Conservation (phyloP, 2,888 invertebrate species). For the Spodoptera exigua region DNA sequence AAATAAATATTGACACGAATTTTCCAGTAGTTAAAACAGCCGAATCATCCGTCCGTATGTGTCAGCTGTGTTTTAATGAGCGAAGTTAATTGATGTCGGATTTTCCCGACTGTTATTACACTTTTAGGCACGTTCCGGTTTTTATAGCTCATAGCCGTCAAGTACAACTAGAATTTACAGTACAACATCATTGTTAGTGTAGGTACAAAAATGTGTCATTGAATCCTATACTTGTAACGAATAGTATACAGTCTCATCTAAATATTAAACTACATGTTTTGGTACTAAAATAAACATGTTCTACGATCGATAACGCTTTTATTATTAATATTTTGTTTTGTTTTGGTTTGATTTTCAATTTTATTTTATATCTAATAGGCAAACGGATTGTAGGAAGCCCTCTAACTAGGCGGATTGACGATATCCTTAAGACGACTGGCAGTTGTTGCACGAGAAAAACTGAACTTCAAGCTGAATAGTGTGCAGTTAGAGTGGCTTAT, state of each 20-base stretch:
- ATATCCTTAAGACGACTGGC: too few species aligned
- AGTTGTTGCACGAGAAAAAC: too few species aligned
- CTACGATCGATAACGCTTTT: too few species aligned
- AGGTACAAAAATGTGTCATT: constrained; percentile 5
- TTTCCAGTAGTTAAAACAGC: constrained; percentile 19
- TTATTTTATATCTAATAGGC: too few species aligned
- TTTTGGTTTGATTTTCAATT: too few species aligned
- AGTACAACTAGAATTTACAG: constrained; percentile 22
- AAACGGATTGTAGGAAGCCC: too few species aligned
- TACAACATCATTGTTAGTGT: constrained; percentile 12
- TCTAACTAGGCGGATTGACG: too few species aligned
- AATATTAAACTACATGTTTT: constrained; percentile 19
- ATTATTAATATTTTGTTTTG: too few species aligned
- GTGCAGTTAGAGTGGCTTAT: too few species aligned
- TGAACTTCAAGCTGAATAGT: too few species aligned
- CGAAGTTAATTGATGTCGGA: constrained; percentile 30
- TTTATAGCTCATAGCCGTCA: constrained; percentile 29
- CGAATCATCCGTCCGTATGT: constrained; percentile 15
- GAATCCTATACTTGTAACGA: constrained; percentile 13
- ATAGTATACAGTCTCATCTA: constrained; percentile 4
- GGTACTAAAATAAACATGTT: neutral
- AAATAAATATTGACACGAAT: constrained; percentile 5
- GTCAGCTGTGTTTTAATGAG: constrained; percentile 29
- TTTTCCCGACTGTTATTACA: constrained; percentile 29
- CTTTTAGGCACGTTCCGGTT: constrained; percentile 26